phyloP scores from a whole-genome alignment of 2,113 vertebrate genomes.

The Amia ocellicauda region DNA sequence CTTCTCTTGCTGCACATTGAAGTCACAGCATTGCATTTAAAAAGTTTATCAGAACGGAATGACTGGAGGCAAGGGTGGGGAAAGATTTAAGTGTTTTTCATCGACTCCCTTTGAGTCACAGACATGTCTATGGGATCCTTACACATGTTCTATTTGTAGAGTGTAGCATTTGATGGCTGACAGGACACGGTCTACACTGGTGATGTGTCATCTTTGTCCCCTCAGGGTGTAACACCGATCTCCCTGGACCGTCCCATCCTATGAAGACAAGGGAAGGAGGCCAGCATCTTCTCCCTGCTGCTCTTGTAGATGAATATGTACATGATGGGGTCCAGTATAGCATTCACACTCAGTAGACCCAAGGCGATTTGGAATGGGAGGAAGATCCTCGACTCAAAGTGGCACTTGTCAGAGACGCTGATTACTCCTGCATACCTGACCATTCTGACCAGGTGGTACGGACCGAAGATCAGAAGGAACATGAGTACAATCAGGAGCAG shows the following conservation, averaged over 20 bases:
- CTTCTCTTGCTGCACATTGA: too few relatives aligned
- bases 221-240: too few relatives aligned
- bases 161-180: too few relatives aligned
- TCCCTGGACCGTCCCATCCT: not conserved
- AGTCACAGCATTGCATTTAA: too few relatives aligned
- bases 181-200: too few relatives aligned
- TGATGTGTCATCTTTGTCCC: too few relatives aligned
- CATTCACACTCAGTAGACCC: conserved; percentile 22
- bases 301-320: conserved; percentile 27
- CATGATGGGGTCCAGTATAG: conserved; percentile 23
- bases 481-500: conserved; percentile 11
- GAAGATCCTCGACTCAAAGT: not conserved
- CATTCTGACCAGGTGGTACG: conserved; percentile 18
- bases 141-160: too few relatives aligned
- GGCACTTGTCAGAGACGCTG: not conserved
- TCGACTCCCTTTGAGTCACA: too few relatives aligned
- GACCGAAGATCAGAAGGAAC: conserved; percentile 22
- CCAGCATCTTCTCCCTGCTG: not conserved
- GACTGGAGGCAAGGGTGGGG: too few relatives aligned
- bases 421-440: conserved; percentile 7
- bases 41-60: too few relatives aligned
- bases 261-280: not conserved
- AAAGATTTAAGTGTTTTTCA: too few relatives aligned
- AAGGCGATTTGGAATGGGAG: conserved; percentile 10
- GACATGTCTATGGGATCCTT: too few relatives aligned